phyloP scores from a whole-genome alignment of 2,113 vertebrate species.

The Coreoperca whiteheadi region DNA sequence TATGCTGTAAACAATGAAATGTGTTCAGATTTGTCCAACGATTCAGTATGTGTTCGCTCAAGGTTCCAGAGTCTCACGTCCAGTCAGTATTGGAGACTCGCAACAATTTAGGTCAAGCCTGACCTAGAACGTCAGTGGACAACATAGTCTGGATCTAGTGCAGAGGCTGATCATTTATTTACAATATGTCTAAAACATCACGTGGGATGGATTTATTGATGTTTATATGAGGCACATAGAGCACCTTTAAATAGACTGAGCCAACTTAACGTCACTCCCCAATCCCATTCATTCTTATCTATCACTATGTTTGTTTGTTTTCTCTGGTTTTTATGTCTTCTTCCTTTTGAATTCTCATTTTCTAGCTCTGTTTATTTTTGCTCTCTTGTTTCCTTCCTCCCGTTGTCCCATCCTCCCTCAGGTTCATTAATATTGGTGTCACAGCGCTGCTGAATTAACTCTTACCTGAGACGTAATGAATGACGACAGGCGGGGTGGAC shows the following conservation, averaged over 20 bases:
- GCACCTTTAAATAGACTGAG: slow-evolving; percentile 36
- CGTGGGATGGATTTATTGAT: slow-evolving; percentile 2
- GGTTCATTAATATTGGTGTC: slow-evolving; percentile 73
- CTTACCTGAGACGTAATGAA: slow-evolving; percentile 64
- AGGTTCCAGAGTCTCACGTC: background rate
- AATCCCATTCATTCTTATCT: background rate
- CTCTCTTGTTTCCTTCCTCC: background rate
- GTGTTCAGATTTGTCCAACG: background rate
- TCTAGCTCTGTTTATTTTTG: background rate
- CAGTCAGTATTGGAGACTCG: slow-evolving; percentile 15
- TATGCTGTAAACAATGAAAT: background rate
- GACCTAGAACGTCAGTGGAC: background rate
- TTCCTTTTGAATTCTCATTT: background rate
- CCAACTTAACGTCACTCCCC: background rate
- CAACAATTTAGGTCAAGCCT: background rate
- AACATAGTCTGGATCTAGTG: background rate
- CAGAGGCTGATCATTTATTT: background rate
- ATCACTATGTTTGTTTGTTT: slow-evolving; percentile 3
- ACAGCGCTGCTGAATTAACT: slow-evolving; percentile 66
- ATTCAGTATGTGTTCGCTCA: background rate
- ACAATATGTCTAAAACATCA: slow-evolving; percentile 9
- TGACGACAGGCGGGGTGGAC: slow-evolving; percentile 48
- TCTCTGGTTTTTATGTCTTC: background rate
- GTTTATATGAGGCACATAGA: slow-evolving; percentile 14
- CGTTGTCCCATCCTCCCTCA: background rate